phyloP scores from a whole-genome alignment of 2,888 invertebrate species.

The Tenthredo distinguenda region DNA sequence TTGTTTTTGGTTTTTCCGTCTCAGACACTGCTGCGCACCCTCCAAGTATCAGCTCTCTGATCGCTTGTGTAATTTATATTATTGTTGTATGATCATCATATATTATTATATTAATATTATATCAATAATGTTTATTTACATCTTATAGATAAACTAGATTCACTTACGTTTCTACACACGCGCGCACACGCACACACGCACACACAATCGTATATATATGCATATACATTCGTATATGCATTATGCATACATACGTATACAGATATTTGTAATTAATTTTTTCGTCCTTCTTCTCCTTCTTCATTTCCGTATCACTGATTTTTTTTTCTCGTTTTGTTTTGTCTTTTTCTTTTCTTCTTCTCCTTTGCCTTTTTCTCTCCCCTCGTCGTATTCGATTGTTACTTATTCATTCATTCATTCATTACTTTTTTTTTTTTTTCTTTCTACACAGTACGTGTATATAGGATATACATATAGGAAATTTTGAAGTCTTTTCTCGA shows the following conservation, averaged over 20 bases:
- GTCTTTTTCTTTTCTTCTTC: background rate
- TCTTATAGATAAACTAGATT: background rate
- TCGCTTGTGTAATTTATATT: too few relatives aligned
- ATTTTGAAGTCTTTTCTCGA: conserved; percentile 17
- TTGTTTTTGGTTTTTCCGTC: too few relatives aligned
- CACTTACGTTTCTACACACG: background rate
- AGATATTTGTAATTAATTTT: background rate
- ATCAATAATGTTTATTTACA: background rate
- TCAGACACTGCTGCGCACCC: too few relatives aligned
- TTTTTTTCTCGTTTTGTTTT: conserved; percentile 22
- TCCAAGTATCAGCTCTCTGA: too few relatives aligned
- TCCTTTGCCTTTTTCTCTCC: conserved; percentile 55
- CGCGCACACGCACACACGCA: background rate
- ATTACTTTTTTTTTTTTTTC: too few relatives aligned
- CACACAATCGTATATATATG: background rate
- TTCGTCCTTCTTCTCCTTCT: background rate
- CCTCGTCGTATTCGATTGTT: conserved; percentile 40
- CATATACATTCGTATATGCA: background rate
- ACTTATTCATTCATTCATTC: background rate
- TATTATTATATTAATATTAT: background rate
- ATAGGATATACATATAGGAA: background rate
- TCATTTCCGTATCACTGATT: conserved; percentile 53
- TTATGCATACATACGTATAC: background rate
- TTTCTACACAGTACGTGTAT: background rate
- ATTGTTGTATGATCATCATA: background rate